Evolutionary conservation across 2,888 invertebrate genomes (phyloP).

Genomic region (Nomada goodeniana): DNA sequence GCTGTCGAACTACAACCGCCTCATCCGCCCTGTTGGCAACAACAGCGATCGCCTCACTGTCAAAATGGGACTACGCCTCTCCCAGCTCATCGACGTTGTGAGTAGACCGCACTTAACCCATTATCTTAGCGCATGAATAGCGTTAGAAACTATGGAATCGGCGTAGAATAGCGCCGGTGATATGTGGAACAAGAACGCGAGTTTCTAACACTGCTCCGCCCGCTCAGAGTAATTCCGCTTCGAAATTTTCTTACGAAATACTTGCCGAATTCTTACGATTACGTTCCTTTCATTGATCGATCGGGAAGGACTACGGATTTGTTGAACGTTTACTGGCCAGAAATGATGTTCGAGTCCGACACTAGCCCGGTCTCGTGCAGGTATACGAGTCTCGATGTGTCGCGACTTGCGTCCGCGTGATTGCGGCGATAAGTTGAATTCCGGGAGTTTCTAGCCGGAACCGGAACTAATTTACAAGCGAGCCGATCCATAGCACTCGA

Average conservation of each 20-base stretch:
- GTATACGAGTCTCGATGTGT: conserved; percentile 35
- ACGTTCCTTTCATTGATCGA: not conserved
- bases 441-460: conserved; percentile 69
- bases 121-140: conserved; percentile 56
- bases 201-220: not conserved
- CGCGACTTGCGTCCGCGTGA: conserved; percentile 63
- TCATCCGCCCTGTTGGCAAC: conserved; percentile 97
- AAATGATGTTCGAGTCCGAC: conserved; percentile 28
- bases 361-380: conserved; percentile 35
- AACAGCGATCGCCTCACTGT: conserved; percentile 97
- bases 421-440: conserved; percentile 73
- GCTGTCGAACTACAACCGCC: conserved; percentile 96
- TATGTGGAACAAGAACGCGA: conserved; percentile 46
- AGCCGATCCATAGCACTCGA: conserved; percentile 66
- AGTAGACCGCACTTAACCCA: conserved; percentile 85
- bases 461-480: conserved; percentile 73
- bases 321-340: not conserved
- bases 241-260: too few species aligned
- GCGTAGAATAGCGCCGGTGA: conserved; percentile 22
- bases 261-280: too few species aligned
- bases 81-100: conserved; percentile 97
- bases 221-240: conserved; percentile 3
- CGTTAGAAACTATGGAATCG: conserved; percentile 37
- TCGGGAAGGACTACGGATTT: too few species aligned
- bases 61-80: conserved; percentile 96